These are phyloP conservation scores for Plebejus argus DNA, from an alignment of 2,888 invertebrate genomes.

Conservation along the genomic window DNA sequence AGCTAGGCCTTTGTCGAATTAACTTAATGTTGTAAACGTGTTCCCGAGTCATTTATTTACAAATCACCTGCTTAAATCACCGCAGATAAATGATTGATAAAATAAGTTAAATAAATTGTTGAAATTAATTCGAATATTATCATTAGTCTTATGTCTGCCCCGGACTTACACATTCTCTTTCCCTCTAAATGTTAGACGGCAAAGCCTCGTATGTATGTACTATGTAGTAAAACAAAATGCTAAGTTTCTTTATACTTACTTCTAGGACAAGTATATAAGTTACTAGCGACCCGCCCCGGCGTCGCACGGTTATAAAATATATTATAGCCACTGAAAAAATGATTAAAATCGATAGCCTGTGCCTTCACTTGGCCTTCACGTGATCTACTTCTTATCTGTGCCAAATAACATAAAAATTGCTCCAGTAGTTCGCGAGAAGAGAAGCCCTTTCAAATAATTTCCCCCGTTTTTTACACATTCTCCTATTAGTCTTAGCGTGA, in stretches of 20 bases:
- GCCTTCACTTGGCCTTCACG: too few species aligned
- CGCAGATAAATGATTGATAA: neutral
- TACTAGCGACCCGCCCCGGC: too few species aligned
- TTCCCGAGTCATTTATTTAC: constrained; percentile 37
- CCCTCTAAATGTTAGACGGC: neutral
- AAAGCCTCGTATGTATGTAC: neutral
- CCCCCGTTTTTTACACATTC: too few species aligned
- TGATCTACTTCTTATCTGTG: too few species aligned
- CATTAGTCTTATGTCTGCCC: neutral
- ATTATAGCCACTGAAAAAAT: too few species aligned
- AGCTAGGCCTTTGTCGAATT: constrained; percentile 73
- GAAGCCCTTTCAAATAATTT: too few species aligned
- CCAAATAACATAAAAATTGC: too few species aligned
- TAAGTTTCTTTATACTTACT: neutral
- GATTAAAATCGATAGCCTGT: too few species aligned
- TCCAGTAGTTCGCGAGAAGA: too few species aligned
- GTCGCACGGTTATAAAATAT: too few species aligned
- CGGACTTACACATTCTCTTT: neutral
- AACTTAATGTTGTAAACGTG: constrained; percentile 63
- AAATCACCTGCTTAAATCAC: constrained; percentile 11
- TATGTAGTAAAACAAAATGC: neutral
- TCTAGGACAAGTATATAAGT: neutral
- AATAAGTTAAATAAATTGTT: constrained; percentile 8
- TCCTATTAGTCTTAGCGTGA: too few species aligned
- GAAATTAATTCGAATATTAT: constrained; percentile 3